Percentiles rank a stretch among this genome's conserved stretches.
Conservation (phyloP, 2,888 invertebrate genomes). For the Coenonympha arcania region DNA sequence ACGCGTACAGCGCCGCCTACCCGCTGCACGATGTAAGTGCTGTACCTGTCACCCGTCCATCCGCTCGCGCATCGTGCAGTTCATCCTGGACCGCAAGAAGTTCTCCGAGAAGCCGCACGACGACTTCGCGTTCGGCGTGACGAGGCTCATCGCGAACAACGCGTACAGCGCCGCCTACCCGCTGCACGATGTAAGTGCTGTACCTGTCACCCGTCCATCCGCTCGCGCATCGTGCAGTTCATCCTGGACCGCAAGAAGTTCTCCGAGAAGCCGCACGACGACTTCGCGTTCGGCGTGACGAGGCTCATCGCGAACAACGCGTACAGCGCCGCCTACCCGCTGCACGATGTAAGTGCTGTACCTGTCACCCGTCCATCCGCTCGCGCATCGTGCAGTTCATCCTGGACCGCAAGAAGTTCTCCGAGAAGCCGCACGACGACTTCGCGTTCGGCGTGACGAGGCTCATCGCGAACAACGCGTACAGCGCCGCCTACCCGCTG, state of each 20-base stretch:
- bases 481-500: slow-evolving; percentile 87
- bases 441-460: slow-evolving; percentile 88
- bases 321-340: slow-evolving; percentile 87
- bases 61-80: slow-evolving; percentile 91
- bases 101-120: slow-evolving; percentile 78
- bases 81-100: slow-evolving; percentile 90
- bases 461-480: slow-evolving; percentile 80
- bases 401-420: slow-evolving; percentile 88
- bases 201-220: slow-evolving; percentile 86
- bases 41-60: neutral
- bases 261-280: slow-evolving; percentile 75
- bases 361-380: slow-evolving; percentile 86
- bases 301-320: slow-evolving; percentile 81
- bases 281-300: slow-evolving; percentile 87
- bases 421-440: slow-evolving; percentile 76
- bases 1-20: slow-evolving; percentile 86
- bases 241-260: slow-evolving; percentile 91
- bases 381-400: slow-evolving; percentile 94
- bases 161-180: slow-evolving; percentile 89
- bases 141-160: slow-evolving; percentile 80
- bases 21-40: slow-evolving; percentile 87
- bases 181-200: slow-evolving; percentile 88
- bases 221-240: slow-evolving; percentile 92
- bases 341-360: slow-evolving; percentile 91
- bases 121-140: slow-evolving; percentile 87